phyloP scores from a whole-genome alignment of 2,797 vertebrate species.

The Pithecia hirsuta region DNA sequence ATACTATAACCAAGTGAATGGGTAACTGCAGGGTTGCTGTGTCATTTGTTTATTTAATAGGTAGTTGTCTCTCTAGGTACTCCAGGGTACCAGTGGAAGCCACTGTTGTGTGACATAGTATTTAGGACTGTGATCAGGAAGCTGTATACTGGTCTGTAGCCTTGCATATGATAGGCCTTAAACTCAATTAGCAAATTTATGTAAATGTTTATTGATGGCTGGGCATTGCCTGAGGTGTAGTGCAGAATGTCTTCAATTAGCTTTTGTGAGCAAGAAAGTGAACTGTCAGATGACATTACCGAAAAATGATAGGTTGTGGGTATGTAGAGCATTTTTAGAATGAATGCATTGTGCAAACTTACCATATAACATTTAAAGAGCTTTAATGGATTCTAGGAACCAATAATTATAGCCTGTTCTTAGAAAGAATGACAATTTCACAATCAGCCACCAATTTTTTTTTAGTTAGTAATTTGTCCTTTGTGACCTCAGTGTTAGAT shows the following conservation, averaged over 20 bases:
- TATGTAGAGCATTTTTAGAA: background rate
- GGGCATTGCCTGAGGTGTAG: background rate
- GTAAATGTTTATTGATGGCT: background rate
- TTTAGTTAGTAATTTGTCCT: background rate
- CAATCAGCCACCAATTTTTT: background rate
- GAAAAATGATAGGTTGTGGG: background rate
- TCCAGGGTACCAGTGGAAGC: background rate
- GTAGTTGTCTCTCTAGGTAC: background rate
- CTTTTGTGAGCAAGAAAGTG: background rate
- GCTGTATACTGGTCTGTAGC: rapidly evolving
- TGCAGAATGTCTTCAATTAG: background rate
- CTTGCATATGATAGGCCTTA: background rate
- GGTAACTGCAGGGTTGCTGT: background rate
- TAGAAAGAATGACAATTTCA: conserved; percentile 30
- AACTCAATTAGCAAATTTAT: background rate
- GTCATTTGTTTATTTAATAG: background rate
- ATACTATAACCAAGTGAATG: background rate
- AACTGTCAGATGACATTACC: background rate
- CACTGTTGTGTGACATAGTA: rapidly evolving
- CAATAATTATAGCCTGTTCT: conserved; percentile 15
- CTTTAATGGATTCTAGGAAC: background rate
- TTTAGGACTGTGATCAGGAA: background rate
- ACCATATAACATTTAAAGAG: background rate
- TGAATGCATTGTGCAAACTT: background rate
- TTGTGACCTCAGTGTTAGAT: background rate